Percentiles rank a stretch among this genome's conserved stretches.
Evolutionary conservation across 2,113 vertebrate species (phyloP).

Genomic region (Rana temporaria): DNA sequence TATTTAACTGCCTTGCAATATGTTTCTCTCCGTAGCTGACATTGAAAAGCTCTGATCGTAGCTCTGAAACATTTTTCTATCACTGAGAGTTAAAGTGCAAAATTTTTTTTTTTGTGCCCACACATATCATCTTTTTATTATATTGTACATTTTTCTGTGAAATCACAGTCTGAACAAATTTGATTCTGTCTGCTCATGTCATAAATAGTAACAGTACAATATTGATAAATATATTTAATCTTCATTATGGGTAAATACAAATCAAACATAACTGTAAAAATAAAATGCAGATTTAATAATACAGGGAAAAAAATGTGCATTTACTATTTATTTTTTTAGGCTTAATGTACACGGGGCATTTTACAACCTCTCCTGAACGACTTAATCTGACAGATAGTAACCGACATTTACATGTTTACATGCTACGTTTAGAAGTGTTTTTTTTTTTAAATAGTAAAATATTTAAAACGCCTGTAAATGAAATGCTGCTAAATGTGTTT

Average conservation of each 20-base stretch:
- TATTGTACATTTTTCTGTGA: background rate
- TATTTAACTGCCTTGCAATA: slow-evolving; percentile 42
- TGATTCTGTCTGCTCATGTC: background rate
- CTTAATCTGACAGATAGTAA: no score
- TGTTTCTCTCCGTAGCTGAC: slow-evolving; percentile 17
- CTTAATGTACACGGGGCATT: no score
- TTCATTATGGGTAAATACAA: background rate
- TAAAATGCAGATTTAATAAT: no score
- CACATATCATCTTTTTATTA: slow-evolving; percentile 8
- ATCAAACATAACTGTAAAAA: no score
- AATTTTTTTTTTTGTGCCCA: background rate
- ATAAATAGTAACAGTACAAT: background rate
- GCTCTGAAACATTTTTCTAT: slow-evolving; percentile 24
- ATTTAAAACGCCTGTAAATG: no score
- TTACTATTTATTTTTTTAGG: no score
- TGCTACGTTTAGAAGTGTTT: no score
- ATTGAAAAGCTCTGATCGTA: slow-evolving; percentile 37
- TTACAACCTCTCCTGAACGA: no score
- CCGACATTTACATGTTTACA: no score
- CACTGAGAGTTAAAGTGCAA: background rate
- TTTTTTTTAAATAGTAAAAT: no score
- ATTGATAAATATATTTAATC: background rate
- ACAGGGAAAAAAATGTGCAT: no score
- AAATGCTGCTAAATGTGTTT: no score
- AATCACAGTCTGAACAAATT: background rate